Percentiles rank a stretch among this genome's conserved stretches.
phyloP scores from a whole-genome alignment of 2,797 vertebrate genomes.

The Semaprochilodus insignis region DNA sequence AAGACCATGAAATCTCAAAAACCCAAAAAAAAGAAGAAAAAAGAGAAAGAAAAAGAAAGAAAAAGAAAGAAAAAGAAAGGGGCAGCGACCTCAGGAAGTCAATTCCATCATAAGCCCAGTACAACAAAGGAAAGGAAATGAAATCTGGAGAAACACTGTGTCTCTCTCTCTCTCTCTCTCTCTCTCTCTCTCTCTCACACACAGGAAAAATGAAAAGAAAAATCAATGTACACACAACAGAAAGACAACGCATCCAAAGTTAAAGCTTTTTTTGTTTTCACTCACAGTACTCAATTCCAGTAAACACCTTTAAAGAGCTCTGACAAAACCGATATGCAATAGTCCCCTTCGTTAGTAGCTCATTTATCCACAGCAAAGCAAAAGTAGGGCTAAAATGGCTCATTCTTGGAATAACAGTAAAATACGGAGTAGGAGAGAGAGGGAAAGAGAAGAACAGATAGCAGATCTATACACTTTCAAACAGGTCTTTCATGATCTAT shows the following conservation, averaged over 20 bases:
- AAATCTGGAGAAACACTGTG: neutral
- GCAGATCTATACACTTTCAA: slow-evolving; percentile 63
- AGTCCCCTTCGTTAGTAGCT: neutral
- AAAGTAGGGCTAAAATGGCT: neutral
- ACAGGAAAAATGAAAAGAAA: neutral
- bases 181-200: neutral
- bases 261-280: neutral
- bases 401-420: neutral
- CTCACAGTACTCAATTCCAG: neutral
- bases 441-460: slow-evolving; percentile 50
- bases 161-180: neutral
- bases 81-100: slow-evolving; percentile 67
- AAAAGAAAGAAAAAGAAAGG: slow-evolving; percentile 16
- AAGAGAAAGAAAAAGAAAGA: slow-evolving; percentile 8
- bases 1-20: neutral
- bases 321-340: neutral
- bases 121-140: neutral
- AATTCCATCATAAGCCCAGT: slow-evolving; percentile 67
- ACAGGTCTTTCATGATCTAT: slow-evolving; percentile 55
- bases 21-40: neutral
- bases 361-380: neutral
- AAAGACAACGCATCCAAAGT: neutral
- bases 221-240: neutral
- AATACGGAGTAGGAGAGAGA: neutral
- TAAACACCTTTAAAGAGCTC: neutral